Evolutionary conservation across 2,888 invertebrate species (phyloP).

Genomic region (Epinotia nisella): DNA sequence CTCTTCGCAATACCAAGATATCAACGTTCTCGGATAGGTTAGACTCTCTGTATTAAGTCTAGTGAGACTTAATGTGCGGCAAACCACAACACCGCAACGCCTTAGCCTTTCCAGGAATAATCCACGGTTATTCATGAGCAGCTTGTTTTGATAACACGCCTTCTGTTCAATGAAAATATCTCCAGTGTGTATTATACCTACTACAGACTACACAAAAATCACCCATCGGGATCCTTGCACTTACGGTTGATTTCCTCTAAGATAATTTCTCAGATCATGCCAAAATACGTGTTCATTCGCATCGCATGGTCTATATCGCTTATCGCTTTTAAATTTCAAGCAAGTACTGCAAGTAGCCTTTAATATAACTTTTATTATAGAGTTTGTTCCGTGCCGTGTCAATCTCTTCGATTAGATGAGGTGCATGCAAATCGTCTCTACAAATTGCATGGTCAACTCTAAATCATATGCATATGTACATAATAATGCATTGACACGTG

Average conservation of each 20-base stretch:
- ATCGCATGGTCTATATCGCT: no score
- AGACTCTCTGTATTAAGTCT: not conserved
- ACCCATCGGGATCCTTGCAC: not conserved
- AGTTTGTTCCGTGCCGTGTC: not conserved
- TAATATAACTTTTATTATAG: not conserved
- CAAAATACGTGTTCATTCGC: no score
- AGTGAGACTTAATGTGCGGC: not conserved
- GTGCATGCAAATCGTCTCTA: not conserved
- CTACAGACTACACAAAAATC: not conserved
- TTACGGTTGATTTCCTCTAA: not conserved
- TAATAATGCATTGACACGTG: slow-evolving; percentile 3
- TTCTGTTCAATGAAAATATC: slow-evolving; percentile 21
- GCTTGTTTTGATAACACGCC: slow-evolving; percentile 28
- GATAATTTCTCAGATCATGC: not conserved
- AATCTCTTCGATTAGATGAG: not conserved
- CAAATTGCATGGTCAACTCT: slow-evolving; percentile 8
- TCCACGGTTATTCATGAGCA: slow-evolving; percentile 27
- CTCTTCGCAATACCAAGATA: not conserved
- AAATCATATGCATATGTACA: not conserved
- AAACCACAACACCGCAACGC: slow-evolving; percentile 9
- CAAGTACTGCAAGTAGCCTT: no score
- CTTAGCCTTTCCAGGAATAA: slow-evolving; percentile 10
- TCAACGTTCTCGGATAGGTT: not conserved
- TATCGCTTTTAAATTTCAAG: no score
- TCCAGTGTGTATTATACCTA: not conserved